Evolutionary conservation across 1,140 invertebrate genomes (phyloP).

Genomic region (Drosophila micromelanica): DNA sequence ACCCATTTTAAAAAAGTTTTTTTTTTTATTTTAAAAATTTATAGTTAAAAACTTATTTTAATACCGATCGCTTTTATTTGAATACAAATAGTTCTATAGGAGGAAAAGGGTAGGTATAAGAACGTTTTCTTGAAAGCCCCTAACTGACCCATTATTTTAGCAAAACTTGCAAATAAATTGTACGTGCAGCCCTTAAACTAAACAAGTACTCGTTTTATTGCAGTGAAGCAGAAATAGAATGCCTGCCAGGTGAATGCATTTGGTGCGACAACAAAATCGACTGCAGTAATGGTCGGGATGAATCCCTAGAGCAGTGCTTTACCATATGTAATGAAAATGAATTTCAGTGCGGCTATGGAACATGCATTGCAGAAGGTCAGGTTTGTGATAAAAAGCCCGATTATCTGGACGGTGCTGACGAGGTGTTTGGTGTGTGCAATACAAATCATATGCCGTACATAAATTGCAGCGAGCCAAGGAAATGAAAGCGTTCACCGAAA

Average conservation of each 20-base stretch:
- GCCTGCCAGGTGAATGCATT: constrained; percentile 4
- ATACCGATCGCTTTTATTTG: no score
- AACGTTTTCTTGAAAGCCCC: no score
- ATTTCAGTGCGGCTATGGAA: constrained; percentile 43
- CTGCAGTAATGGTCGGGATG: constrained; percentile 35
- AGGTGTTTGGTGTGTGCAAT: constrained; percentile 18
- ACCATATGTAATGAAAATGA: not conserved
- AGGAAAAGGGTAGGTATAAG: no score
- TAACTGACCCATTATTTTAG: no score
- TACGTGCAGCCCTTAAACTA: no score
- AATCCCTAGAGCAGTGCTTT: constrained; percentile 17
- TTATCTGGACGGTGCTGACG: constrained; percentile 42
- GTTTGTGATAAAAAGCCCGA: constrained; percentile 14
- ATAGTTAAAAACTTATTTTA: no score
- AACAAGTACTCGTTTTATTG: not conserved
- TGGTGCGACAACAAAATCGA: constrained; percentile 13
- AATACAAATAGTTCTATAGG: no score
- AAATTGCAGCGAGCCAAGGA: not conserved
- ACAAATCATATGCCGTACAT: not conserved
- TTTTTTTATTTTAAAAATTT: no score
- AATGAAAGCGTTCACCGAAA: not conserved
- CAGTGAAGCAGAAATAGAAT: not conserved
- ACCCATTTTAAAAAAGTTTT: no score
- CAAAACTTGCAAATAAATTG: no score
- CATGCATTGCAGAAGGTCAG: not conserved